Evolutionary conservation across 1,140 invertebrate species (phyloP).

Genomic region (Drosophila kurseongensis): DNA sequence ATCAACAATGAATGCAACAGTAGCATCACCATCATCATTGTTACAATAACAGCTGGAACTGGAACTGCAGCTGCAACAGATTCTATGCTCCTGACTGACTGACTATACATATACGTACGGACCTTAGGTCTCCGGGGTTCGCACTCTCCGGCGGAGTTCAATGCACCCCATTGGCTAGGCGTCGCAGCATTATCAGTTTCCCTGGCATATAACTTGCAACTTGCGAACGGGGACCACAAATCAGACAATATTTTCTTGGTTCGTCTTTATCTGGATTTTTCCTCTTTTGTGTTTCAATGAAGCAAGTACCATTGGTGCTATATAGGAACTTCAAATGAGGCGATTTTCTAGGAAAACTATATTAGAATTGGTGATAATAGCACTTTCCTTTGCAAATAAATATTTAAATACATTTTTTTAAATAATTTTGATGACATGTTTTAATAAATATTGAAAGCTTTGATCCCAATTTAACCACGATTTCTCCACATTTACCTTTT

Average conservation of each 20-base stretch:
- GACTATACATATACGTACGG: not conserved
- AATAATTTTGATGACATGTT: too few relatives aligned
- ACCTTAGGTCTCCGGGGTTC: constrained; percentile 12
- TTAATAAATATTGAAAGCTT: too few relatives aligned
- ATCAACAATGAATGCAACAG: constrained; percentile 49
- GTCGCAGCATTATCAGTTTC: constrained; percentile 29
- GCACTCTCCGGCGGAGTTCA: constrained; percentile 29
- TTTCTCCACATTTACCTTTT: constrained; percentile 59
- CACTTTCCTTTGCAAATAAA: too few relatives aligned
- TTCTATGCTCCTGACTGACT: constrained; percentile 24
- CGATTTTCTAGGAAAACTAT: not conserved
- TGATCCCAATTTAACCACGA: not conserved
- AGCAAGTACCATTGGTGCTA: not conserved
- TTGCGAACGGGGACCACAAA: constrained; percentile 13
- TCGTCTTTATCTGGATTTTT: constrained; percentile 17
- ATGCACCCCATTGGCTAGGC: constrained; percentile 15
- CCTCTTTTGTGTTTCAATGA: constrained; percentile 28
- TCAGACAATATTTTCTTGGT: constrained; percentile 19
- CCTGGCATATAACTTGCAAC: constrained; percentile 38
- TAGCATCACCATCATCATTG: constrained; percentile 10
- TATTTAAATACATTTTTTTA: too few relatives aligned
- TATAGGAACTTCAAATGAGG: not conserved
- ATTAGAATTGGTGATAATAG: too few relatives aligned
- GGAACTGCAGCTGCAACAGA: constrained; percentile 16
- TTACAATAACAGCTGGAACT: not conserved